Conservation (phyloP, 2,888 invertebrate genomes). For the Cinara cedri region DNA sequence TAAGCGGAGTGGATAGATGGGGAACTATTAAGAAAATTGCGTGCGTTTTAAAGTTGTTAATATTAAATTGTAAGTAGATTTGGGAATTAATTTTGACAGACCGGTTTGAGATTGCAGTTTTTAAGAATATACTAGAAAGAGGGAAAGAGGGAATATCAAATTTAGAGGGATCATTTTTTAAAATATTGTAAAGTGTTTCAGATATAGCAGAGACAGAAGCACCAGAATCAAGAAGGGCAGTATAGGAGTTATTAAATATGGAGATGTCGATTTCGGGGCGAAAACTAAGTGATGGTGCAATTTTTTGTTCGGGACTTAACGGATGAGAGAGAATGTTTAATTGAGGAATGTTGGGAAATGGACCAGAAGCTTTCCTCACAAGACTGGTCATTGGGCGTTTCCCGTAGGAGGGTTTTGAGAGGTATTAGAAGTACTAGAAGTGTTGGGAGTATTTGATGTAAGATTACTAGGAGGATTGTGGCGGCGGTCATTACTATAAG, state of each 20-base stretch:
- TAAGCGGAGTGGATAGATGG: neutral
- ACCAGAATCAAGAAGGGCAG: neutral
- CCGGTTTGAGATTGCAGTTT: neutral
- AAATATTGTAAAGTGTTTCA: too few species aligned
- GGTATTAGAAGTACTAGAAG: too few species aligned
- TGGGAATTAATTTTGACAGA: neutral
- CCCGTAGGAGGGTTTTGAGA: neutral
- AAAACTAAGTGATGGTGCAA: neutral
- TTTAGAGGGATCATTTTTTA: too few species aligned
- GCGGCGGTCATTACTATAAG: neutral
- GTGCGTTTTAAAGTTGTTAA: neutral
- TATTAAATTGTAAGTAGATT: too few species aligned
- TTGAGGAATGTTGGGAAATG: neutral
- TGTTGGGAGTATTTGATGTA: neutral
- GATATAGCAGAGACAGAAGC: too few species aligned
- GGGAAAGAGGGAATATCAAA: too few species aligned
- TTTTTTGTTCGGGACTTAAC: neutral
- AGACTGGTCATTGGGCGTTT: neutral
- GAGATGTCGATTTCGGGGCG: neutral
- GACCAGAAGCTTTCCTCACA: neutral
- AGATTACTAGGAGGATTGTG: neutral
- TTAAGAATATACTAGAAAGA: neutral
- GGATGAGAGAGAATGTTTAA: neutral
- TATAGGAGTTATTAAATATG: neutral
- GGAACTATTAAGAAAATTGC: constrained; percentile 1